These are phyloP conservation scores for Erynnis tages DNA, from an alignment of 2,888 invertebrate species.

Conservation along the genomic window DNA sequence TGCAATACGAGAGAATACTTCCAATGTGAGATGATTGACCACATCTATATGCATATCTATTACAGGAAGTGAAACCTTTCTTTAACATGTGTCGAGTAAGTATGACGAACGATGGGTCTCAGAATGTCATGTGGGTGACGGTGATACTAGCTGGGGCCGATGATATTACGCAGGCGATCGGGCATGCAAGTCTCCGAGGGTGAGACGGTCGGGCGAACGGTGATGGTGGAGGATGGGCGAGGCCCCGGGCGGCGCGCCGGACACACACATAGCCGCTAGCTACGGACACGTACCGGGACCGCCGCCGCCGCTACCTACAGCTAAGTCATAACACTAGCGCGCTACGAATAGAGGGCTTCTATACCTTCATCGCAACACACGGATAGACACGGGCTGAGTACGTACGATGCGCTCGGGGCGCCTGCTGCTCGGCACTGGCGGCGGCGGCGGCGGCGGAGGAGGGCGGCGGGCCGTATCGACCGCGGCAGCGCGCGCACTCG, in stretches of 20 bases:
- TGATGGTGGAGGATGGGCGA: constrained; percentile 38
- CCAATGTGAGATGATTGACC: too few species aligned
- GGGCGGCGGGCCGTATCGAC: constrained; percentile 43
- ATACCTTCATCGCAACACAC: constrained; percentile 78
- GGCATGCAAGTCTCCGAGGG: constrained; percentile 12
- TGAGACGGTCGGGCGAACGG: constrained; percentile 16
- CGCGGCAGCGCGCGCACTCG: constrained; percentile 36
- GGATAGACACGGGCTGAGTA: constrained; percentile 38
- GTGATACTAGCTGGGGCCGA: not conserved
- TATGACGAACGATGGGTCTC: constrained; percentile 1
- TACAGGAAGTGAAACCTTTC: too few species aligned
- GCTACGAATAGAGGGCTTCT: constrained; percentile 62
- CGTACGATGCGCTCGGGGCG: constrained; percentile 37
- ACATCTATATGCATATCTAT: not conserved
- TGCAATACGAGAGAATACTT: not conserved
- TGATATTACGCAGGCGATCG: not conserved
- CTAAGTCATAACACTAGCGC: constrained; percentile 69
- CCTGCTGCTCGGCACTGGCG: constrained; percentile 39
- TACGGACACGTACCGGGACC: constrained; percentile 60
- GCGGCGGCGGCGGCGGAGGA: constrained; percentile 37
- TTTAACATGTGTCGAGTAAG: too few species aligned
- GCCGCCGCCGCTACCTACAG: constrained; percentile 63
- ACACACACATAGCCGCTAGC: constrained; percentile 44
- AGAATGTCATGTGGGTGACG: not conserved
- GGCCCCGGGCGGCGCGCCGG: constrained; percentile 37